Percentiles rank a stretch among this genome's conserved stretches.
These are phyloP conservation scores for Melanostigma gelatinosum DNA, from an alignment of 2,113 vertebrate species.

Conservation along the genomic window DNA sequence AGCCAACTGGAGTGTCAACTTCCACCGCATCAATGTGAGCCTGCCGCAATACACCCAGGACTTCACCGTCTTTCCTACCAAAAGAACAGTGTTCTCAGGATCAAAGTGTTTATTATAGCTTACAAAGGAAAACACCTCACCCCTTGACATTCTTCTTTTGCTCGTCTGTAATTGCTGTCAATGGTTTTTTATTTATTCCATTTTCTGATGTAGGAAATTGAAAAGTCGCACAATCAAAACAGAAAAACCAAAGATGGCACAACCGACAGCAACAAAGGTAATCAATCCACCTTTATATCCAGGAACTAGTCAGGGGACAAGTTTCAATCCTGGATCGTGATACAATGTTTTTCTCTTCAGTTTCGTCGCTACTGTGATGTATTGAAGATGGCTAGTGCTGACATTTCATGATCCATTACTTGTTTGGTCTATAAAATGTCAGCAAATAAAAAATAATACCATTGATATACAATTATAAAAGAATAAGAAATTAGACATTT, in stretches of 20 bases:
- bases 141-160: not conserved
- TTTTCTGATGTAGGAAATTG: slow-evolving; percentile 89
- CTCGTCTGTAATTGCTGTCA: not conserved
- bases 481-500: not conserved
- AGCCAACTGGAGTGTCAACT: slow-evolving; percentile 99
- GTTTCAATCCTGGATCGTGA: not conserved
- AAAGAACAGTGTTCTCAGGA: slow-evolving; percentile 48
- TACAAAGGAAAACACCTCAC: not conserved
- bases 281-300: not conserved
- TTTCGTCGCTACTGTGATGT: not conserved
- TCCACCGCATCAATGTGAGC: slow-evolving; percentile 97
- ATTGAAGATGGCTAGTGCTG: not conserved
- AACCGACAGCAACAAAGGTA: slow-evolving; percentile 96
- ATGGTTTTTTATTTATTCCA: slow-evolving; percentile 6
- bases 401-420: not conserved
- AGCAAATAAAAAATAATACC: not conserved
- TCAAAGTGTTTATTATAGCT: slow-evolving; percentile 7
- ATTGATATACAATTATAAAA: not conserved
- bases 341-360: not conserved
- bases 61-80: slow-evolving; percentile 22
- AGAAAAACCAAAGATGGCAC: slow-evolving; percentile 98
- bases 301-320: not conserved
- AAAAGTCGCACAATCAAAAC: slow-evolving; percentile 98
- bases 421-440: slow-evolving; percentile 1
- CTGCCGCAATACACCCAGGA: slow-evolving; percentile 16